Conservation (phyloP, 2,797 vertebrate genomes). For the Octomys mimax region DNA sequence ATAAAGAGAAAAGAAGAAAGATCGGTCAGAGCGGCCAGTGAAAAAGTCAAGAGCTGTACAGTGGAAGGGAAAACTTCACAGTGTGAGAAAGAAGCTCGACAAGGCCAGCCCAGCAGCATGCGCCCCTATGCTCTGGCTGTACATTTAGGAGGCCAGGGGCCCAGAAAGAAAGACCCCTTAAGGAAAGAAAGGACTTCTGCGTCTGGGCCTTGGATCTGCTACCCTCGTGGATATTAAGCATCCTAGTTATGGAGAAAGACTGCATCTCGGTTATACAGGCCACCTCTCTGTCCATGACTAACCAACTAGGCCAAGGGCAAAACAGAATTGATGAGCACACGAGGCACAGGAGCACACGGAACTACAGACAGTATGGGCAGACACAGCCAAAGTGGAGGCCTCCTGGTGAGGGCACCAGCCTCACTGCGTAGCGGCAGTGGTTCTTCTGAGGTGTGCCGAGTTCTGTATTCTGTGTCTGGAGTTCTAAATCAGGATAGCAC, state of each 20-base stretch:
- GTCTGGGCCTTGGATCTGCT: neutral
- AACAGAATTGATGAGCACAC: neutral
- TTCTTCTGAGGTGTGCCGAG: neutral
- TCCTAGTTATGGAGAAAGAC: neutral
- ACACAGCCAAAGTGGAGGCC: rapidly evolving
- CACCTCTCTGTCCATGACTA: neutral
- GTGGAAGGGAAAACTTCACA: neutral
- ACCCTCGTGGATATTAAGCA: neutral
- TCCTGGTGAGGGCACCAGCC: rapidly evolving
- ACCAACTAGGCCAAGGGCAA: neutral
- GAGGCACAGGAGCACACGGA: neutral
- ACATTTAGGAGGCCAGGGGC: neutral
- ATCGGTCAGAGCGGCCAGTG: neutral
- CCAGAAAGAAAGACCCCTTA: neutral
- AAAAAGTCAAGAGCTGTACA: neutral
- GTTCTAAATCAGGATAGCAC: neutral
- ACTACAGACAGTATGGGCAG: neutral
- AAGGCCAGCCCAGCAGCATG: neutral
- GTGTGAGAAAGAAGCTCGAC: neutral
- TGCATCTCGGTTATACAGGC: neutral
- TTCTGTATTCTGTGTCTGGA: neutral
- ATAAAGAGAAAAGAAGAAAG: neutral
- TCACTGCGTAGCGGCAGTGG: neutral
- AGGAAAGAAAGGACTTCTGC: neutral
- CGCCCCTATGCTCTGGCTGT: neutral